These are phyloP conservation scores for Coleophora deauratella DNA, from an alignment of 2,888 invertebrate species.

Conservation along the genomic window DNA sequence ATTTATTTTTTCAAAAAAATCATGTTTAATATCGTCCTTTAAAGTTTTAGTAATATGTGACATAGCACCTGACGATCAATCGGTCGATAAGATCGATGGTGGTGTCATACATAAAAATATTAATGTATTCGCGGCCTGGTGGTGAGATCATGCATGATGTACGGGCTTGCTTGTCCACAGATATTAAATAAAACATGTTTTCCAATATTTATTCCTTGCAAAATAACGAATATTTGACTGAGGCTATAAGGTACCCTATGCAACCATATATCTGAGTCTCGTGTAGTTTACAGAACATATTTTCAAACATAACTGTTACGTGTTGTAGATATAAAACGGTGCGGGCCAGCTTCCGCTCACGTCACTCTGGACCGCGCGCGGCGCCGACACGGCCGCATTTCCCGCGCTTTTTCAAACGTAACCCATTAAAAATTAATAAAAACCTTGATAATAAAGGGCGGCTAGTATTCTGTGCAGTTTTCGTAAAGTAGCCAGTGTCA, in stretches of 20 bases:
- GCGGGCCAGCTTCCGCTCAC: slow-evolving; percentile 56
- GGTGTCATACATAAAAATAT: too few relatives aligned
- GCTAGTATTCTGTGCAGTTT: slow-evolving; percentile 34
- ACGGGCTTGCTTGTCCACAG: too few relatives aligned
- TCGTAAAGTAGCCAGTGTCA: slow-evolving; percentile 34
- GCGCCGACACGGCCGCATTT: slow-evolving; percentile 46
- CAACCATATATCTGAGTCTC: slow-evolving; percentile 33
- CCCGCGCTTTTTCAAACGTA: slow-evolving; percentile 38
- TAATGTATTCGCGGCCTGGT: too few relatives aligned
- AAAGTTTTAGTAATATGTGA: too few relatives aligned
- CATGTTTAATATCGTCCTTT: too few relatives aligned
- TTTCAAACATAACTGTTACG: slow-evolving; percentile 62
- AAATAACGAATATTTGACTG: not conserved
- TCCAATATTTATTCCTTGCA: too few relatives aligned
- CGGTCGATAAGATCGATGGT: too few relatives aligned
- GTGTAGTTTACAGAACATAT: slow-evolving; percentile 23
- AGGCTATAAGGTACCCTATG: slow-evolving; percentile 18
- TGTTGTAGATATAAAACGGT: slow-evolving; percentile 60
- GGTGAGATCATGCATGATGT: too few relatives aligned
- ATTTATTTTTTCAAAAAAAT: too few relatives aligned
- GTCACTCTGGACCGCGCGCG: slow-evolving; percentile 55
- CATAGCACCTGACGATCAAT: too few relatives aligned
- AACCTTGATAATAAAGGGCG: slow-evolving; percentile 22
- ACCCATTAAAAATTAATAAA: slow-evolving; percentile 24
- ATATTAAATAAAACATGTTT: too few relatives aligned